Evolutionary conservation across 2,888 invertebrate species (phyloP), one percentile per base, ranked within the genome.

Genomic region (Hofmannophila pseudospretella): DNA sequence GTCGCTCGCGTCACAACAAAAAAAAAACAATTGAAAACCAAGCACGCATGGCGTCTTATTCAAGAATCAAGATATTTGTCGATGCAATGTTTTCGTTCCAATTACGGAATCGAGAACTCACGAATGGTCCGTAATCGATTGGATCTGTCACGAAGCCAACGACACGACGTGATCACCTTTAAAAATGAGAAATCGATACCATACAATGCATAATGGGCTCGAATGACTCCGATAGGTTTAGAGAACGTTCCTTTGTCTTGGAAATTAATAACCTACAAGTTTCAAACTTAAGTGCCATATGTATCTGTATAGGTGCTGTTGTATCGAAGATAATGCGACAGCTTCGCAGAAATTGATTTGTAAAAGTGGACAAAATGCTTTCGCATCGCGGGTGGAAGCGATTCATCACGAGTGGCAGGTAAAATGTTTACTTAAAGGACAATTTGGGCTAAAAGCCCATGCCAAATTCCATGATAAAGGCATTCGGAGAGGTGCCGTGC

Each of bases 371-470:
- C 64, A 64, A 58, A 27, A 47, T 28, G 49, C 49, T 39, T 33
- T 52, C 49, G 45, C 55, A 38, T 54, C 58, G 67, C 66, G 58
- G 50, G 53, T 61, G 69, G 72, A 72, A 71, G 58, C 67, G 61
- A 81, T 84, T 64, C 57, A 74, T 85, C 78, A 84, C 64, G 68
- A 71, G 75, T 75, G 80, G 62, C 85, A 82, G 81, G 81, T 84
- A 81, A 72, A 78, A 75, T 76, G 75, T 79, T 82, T 79, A 75
- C 73, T 65, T 61, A 68, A 59, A 28, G 72, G 67, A 70, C 80
- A 77, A 80, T 84, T 77, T 73, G 66, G 69, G 75, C 64, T 74
- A 79, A 81, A 76, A 77, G 73, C 68, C 74, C 74, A 60, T 68
- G 69, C 65, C 71, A 68, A 76, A 76, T 76, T 68, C 70, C 63